A percentile compares a stretch with the other conserved stretches of the same genome.
These are phyloP conservation scores for Prenolepis imparis DNA, from an alignment of 2,888 invertebrate species.

Conservation along the genomic window DNA sequence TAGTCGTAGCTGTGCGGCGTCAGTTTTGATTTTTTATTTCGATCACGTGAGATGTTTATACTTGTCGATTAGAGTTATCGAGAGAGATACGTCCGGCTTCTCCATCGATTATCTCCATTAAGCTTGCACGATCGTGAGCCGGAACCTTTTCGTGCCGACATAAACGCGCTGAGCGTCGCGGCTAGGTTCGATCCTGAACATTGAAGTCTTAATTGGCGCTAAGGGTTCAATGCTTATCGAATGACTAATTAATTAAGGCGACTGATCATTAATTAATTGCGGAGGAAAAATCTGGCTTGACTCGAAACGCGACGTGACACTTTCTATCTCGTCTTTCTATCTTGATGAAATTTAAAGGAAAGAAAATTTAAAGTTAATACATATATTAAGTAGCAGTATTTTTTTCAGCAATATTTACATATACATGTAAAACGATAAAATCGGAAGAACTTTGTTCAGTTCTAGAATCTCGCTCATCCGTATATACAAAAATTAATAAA, in stretches of 20 bases:
- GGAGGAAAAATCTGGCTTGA: slow-evolving; percentile 70
- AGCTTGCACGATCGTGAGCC: slow-evolving; percentile 28
- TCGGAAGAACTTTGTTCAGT: no score
- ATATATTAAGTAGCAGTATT: no score
- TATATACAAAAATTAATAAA: no score
- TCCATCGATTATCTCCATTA: slow-evolving; percentile 45
- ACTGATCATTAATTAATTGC: slow-evolving; percentile 81
- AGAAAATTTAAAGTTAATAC: no score
- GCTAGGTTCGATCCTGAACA: slow-evolving; percentile 69
- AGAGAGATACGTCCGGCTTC: slow-evolving; percentile 30
- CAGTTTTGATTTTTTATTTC: not conserved
- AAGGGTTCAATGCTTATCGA: slow-evolving; percentile 79
- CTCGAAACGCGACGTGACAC: slow-evolving; percentile 54
- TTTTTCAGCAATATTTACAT: no score
- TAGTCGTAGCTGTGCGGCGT: not conserved
- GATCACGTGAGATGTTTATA: slow-evolving; percentile 39
- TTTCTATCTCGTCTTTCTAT: not conserved
- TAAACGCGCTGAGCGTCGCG: slow-evolving; percentile 77
- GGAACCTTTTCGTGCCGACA: slow-evolving; percentile 13
- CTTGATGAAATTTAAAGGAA: no score
- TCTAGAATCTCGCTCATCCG: no score
- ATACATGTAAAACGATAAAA: no score
- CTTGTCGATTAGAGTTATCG: slow-evolving; percentile 51
- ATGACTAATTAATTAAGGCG: slow-evolving; percentile 84
- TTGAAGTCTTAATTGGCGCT: slow-evolving; percentile 83